A percentile compares a stretch with the other conserved stretches of the same genome.
Evolutionary conservation across 2,888 invertebrate genomes (phyloP).

Genomic region (Scaptomyza polygonia): DNA sequence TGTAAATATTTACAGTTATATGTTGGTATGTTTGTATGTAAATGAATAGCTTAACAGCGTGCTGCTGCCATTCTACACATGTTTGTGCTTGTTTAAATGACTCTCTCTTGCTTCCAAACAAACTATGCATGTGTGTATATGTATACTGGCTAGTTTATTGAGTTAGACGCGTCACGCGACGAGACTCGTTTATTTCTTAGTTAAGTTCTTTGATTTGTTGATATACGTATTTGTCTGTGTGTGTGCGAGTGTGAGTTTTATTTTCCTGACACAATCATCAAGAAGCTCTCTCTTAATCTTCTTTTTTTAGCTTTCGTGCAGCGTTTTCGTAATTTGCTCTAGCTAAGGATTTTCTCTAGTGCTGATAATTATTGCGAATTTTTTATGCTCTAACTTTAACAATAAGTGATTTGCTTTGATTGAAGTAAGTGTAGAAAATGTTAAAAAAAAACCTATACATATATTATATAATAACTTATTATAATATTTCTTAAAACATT

Average conservation of each 20-base stretch:
- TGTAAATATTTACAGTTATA: constrained; percentile 3
- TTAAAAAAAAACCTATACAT: too few species aligned
- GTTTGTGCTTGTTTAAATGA: constrained; percentile 22
- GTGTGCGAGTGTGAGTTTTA: constrained; percentile 8
- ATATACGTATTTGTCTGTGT: constrained; percentile 49
- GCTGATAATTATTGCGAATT: too few species aligned
- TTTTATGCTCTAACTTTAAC: too few species aligned
- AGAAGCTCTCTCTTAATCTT: constrained; percentile 20
- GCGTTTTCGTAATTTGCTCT: too few species aligned
- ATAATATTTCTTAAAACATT: too few species aligned
- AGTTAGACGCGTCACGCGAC: constrained; percentile 26
- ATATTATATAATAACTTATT: too few species aligned
- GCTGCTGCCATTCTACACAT: constrained; percentile 35
- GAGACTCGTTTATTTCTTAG: constrained; percentile 57
- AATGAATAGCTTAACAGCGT: constrained; percentile 12
- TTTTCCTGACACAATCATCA: constrained; percentile 47
- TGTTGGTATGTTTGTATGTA: not conserved
- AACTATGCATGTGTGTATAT: constrained; percentile 3
- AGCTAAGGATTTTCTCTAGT: too few species aligned
- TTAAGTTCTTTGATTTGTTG: constrained; percentile 69
- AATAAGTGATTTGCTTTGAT: too few species aligned
- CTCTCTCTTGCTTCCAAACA: not conserved
- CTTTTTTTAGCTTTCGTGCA: constrained; percentile 3
- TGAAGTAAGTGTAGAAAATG: too few species aligned
- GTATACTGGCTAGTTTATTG: constrained; percentile 46